A percentile compares a stretch with the other conserved stretches of the same genome.
Conservation (phyloP, 2,888 invertebrate genomes). For the Tenthredo mesomela region DNA sequence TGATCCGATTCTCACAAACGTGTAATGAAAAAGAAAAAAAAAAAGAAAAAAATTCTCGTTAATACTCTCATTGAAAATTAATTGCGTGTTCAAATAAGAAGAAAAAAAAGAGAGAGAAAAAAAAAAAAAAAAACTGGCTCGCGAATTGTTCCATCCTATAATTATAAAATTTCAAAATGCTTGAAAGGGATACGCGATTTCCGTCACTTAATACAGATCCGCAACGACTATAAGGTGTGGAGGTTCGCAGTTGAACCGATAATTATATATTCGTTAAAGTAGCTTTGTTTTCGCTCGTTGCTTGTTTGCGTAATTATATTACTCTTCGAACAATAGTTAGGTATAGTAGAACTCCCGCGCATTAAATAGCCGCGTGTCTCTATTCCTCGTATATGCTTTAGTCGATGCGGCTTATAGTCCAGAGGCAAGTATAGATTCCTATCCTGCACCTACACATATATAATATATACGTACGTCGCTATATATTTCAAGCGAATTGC, state of each 20-base stretch:
- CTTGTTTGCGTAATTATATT: constrained; percentile 36
- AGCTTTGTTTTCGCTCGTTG: not conserved
- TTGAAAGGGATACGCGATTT: not conserved
- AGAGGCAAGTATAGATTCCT: not conserved
- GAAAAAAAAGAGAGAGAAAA: not conserved
- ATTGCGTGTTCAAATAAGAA: not conserved
- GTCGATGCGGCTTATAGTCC: not conserved
- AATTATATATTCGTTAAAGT: constrained; percentile 11
- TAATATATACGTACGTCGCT: not conserved
- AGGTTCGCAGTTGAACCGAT: not conserved
- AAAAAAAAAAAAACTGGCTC: not conserved
- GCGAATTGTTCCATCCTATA: not conserved
- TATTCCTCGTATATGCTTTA: not conserved
- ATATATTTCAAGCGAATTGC: not conserved
- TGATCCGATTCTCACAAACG: not conserved
- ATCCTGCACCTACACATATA: not conserved
- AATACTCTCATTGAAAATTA: too few species aligned
- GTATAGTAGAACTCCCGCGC: not conserved
- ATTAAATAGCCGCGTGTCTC: not conserved
- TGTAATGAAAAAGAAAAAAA: not conserved
- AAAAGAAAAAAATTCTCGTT: not conserved
- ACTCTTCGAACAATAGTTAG: not conserved
- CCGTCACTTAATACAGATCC: not conserved
- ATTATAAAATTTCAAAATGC: not conserved
- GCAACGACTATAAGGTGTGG: not conserved